Percentiles rank a stretch among this genome's conserved stretches.
These are phyloP conservation scores for Anguilla pacifica DNA, from an alignment of 2,797 vertebrate species.

Conservation along the genomic window DNA sequence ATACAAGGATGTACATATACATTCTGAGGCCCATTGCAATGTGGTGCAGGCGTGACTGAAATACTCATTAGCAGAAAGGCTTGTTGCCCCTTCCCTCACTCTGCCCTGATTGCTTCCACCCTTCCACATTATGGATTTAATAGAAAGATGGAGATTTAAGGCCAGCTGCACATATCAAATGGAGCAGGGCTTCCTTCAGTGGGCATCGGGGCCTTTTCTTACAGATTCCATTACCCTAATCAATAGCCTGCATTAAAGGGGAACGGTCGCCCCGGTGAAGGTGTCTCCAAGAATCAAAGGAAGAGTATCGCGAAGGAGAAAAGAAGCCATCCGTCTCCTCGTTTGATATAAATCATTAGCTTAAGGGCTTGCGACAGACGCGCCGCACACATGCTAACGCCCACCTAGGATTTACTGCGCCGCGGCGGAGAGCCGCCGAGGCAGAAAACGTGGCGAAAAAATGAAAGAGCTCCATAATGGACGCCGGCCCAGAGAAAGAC, in stretches of 20 bases:
- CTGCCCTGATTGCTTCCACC: conserved; percentile 55
- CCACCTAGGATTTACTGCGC: background rate
- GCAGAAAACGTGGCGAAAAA: background rate
- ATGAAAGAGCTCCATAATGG: background rate
- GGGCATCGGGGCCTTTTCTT: conserved; percentile 59
- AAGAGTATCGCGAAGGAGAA: conserved; percentile 28
- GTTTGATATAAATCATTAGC: conserved; percentile 16
- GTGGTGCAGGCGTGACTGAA: background rate
- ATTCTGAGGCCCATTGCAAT: background rate
- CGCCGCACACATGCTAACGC: background rate
- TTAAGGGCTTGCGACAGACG: background rate
- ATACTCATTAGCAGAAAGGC: conserved; percentile 17
- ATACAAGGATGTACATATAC: background rate
- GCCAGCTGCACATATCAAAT: conserved; percentile 42
- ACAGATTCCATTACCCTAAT: conserved; percentile 68
- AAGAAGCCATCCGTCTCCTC: conserved; percentile 38
- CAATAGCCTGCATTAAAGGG: conserved; percentile 51
- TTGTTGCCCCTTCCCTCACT: conserved; percentile 50
- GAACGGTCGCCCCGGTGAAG: conserved; percentile 46
- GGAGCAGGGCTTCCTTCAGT: conserved; percentile 49
- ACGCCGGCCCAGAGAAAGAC: conserved; percentile 13
- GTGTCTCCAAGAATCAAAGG: conserved; percentile 37
- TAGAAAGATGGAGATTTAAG: conserved; percentile 55
- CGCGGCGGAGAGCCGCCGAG: background rate
- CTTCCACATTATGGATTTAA: conserved; percentile 51